Evolutionary conservation across 92 coral and sea anemone genomes (phyloP).

Genomic region (Zoanthus solanderi): DNA sequence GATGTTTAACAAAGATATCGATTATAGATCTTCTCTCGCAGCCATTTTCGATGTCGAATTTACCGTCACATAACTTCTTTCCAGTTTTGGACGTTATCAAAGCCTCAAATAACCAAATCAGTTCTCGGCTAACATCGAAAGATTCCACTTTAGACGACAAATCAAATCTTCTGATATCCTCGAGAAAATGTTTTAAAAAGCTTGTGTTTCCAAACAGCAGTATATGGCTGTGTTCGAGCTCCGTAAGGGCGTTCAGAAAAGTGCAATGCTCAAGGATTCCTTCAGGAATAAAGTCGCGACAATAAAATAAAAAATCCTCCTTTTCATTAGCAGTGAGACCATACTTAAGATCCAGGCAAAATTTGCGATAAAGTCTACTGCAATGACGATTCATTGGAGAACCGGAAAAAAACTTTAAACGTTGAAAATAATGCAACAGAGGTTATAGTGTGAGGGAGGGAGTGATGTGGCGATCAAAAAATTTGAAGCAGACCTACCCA

Average conservation of each 20-base stretch:
- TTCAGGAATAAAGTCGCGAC: constrained; percentile 21
- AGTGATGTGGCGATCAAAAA: too few relatives aligned
- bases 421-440: too few relatives aligned
- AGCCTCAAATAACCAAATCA: constrained; percentile 32
- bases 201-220: constrained; percentile 5
- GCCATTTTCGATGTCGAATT: not conserved
- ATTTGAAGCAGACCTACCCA: too few relatives aligned
- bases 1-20: not conserved
- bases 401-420: too few relatives aligned
- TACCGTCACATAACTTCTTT: constrained; percentile 12
- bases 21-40: not conserved
- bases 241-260: not conserved
- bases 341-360: constrained; percentile 1
- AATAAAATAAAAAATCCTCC: constrained; percentile 13
- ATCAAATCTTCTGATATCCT: constrained; percentile 21
- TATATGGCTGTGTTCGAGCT: not conserved
- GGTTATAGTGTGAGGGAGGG: too few relatives aligned
- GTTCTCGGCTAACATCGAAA: constrained; percentile 9
- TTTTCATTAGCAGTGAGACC: constrained; percentile 2
- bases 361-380: constrained; percentile 1
- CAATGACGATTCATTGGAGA: not conserved
- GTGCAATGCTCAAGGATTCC: not conserved
- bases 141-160: constrained; percentile 5
- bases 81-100: not conserved
- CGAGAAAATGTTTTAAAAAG: constrained; percentile 16